phyloP scores from a whole-genome alignment of 2,888 invertebrate species.

The Rhamphomyia laevipes region DNA sequence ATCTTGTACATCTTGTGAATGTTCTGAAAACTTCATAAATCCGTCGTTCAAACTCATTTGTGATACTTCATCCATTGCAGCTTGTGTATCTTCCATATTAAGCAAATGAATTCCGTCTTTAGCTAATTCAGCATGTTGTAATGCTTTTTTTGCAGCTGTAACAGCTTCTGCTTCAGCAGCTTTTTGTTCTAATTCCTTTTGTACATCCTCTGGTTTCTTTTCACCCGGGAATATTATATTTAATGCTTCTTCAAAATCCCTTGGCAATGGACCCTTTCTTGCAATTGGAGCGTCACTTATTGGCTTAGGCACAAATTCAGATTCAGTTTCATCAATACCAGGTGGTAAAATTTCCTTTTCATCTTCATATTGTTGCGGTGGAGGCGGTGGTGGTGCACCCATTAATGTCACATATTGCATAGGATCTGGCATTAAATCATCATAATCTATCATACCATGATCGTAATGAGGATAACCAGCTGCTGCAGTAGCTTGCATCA shows the following conservation, averaged over 20 bases:
- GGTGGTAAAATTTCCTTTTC: constrained; percentile 34
- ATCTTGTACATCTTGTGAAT: constrained; percentile 1
- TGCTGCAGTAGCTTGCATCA: not conserved
- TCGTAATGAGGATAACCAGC: constrained; percentile 32
- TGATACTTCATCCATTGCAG: constrained; percentile 23
- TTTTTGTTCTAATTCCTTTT: not conserved
- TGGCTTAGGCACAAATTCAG: constrained; percentile 36
- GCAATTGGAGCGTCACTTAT: constrained; percentile 37
- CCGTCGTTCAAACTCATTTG: constrained; percentile 22
- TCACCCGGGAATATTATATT: constrained; percentile 49
- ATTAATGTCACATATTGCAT: constrained; percentile 36
- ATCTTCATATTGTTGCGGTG: constrained; percentile 22
- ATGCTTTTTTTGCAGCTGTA: constrained; percentile 26
- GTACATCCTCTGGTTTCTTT: constrained; percentile 18
- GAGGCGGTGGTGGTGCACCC: constrained; percentile 35
- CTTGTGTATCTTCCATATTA: constrained; percentile 15
- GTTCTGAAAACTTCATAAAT: not conserved
- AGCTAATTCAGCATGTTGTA: constrained; percentile 27
- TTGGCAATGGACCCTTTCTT: constrained; percentile 41
- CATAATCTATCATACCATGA: constrained; percentile 34
- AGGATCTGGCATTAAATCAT: constrained; percentile 38
- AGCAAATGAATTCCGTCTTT: constrained; percentile 34
- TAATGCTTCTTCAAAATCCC: constrained; percentile 48
- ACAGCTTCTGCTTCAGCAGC: constrained; percentile 21
- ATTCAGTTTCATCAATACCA: constrained; percentile 34